These are phyloP conservation scores for Pentalonia nigronervosa DNA, from an alignment of 1,140 invertebrate species.

Conservation along the genomic window DNA sequence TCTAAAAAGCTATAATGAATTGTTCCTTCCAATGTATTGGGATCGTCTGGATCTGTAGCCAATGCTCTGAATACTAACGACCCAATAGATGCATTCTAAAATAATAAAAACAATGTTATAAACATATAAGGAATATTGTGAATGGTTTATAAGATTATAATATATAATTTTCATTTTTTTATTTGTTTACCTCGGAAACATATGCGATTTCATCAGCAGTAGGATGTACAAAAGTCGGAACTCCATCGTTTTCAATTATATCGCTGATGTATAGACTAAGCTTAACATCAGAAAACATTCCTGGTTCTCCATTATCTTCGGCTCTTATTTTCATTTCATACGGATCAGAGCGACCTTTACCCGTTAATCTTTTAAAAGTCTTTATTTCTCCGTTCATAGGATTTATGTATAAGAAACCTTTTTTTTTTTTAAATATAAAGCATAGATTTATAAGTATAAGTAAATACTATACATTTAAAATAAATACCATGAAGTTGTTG, in stretches of 20 bases:
- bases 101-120: constrained; percentile 55
- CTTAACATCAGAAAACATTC: constrained; percentile 71
- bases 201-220: constrained; percentile 74
- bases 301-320: constrained; percentile 74
- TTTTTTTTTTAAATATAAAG: constrained; percentile 61
- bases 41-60: constrained; percentile 81
- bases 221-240: constrained; percentile 78
- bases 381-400: constrained; percentile 73
- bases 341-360: constrained; percentile 78
- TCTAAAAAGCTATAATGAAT: constrained; percentile 77
- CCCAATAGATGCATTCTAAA: constrained; percentile 75
- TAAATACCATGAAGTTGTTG: constrained; percentile 60
- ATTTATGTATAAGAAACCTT: constrained; percentile 75
- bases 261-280: constrained; percentile 79
- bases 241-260: constrained; percentile 83
- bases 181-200: constrained; percentile 71
- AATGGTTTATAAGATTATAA: not conserved
- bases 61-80: constrained; percentile 79
- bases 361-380: constrained; percentile 73
- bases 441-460: not conserved
- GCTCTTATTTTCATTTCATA: constrained; percentile 75
- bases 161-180: not conserved
- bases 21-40: constrained; percentile 75
- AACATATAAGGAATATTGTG: too few species aligned
- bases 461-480: not conserved